A percentile compares a stretch with the other conserved stretches of the same genome.
phyloP scores from a whole-genome alignment of 2,888 invertebrate species.

The Iphiclides podalirius region DNA sequence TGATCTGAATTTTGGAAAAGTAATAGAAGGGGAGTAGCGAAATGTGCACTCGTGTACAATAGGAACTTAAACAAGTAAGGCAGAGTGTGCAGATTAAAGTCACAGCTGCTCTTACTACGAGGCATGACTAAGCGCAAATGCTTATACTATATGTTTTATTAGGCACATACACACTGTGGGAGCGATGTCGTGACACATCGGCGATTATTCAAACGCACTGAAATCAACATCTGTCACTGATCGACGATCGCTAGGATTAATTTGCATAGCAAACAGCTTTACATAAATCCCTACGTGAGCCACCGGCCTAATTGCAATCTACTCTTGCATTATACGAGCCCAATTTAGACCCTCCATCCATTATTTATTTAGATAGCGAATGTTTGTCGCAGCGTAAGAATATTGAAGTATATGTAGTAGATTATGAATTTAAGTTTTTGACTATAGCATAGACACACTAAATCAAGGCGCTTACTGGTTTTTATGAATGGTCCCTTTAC shows the following conservation, averaged over 20 bases:
- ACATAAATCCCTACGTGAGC: slow-evolving; percentile 49
- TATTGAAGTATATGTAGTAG: too few species aligned
- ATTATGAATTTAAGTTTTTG: too few species aligned
- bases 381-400: slow-evolving; percentile 1
- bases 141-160: slow-evolving; percentile 20
- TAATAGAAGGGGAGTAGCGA: too few species aligned
- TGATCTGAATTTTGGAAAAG: too few species aligned
- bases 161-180: slow-evolving; percentile 13
- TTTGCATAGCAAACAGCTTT: slow-evolving; percentile 59
- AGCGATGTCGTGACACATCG: slow-evolving; percentile 34
- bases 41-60: too few species aligned
- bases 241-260: slow-evolving; percentile 52
- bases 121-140: slow-evolving; percentile 17
- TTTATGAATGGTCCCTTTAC: too few species aligned
- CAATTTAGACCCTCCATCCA: slow-evolving; percentile 30
- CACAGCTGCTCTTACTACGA: slow-evolving; percentile 4
- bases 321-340: slow-evolving; percentile 30
- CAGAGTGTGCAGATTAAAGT: background rate
- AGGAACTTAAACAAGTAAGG: background rate
- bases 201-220: slow-evolving; percentile 55
- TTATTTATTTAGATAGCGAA: slow-evolving; percentile 25
- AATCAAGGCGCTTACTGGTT: too few species aligned
- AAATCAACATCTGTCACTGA: slow-evolving; percentile 60
- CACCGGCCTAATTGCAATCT: slow-evolving; percentile 44
- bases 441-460: too few species aligned